Conservation (phyloP, 1,140 invertebrate genomes). For the Sycophaga agraensis region DNA sequence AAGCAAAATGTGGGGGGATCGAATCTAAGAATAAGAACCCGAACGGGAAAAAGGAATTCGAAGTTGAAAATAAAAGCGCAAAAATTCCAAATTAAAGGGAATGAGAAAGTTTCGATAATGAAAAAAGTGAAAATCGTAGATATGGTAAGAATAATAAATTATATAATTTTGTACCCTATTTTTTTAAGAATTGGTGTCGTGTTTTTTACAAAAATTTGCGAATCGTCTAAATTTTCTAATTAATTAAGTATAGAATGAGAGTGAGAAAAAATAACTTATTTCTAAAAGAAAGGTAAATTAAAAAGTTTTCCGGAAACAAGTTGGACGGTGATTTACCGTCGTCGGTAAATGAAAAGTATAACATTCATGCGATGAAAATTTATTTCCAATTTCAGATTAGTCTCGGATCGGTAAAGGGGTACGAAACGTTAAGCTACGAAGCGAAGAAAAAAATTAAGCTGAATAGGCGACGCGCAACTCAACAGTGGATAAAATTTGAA, state of each 20-base stretch:
- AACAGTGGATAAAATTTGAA: not conserved
- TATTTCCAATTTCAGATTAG: constrained; percentile 29
- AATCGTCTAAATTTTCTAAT: constrained; percentile 22
- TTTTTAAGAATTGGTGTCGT: constrained; percentile 49
- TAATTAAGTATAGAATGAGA: constrained; percentile 6
- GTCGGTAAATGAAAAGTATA: constrained; percentile 11
- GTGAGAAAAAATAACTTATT: not conserved
- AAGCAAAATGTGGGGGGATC: constrained; percentile 14
- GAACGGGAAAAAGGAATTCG: constrained; percentile 12
- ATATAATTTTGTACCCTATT: constrained; percentile 60
- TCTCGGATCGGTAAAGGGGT: constrained; percentile 40
- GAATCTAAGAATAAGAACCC: not conserved
- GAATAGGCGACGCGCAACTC: not conserved
- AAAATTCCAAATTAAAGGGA: too few relatives aligned
- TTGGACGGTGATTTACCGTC: constrained; percentile 27
- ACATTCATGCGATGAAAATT: constrained; percentile 12
- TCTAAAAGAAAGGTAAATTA: not conserved
- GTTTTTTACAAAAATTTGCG: constrained; percentile 27
- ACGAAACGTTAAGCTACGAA: constrained; percentile 10
- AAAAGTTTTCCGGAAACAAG: not conserved
- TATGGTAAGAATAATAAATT: constrained; percentile 48
- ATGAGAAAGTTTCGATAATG: not conserved
- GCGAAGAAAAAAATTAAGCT: not conserved
- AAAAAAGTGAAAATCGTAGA: constrained; percentile 38
- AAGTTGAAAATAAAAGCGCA: too few relatives aligned